These are phyloP conservation scores for Rhingia campestris DNA, from an alignment of 2,888 invertebrate genomes.

Conservation along the genomic window DNA sequence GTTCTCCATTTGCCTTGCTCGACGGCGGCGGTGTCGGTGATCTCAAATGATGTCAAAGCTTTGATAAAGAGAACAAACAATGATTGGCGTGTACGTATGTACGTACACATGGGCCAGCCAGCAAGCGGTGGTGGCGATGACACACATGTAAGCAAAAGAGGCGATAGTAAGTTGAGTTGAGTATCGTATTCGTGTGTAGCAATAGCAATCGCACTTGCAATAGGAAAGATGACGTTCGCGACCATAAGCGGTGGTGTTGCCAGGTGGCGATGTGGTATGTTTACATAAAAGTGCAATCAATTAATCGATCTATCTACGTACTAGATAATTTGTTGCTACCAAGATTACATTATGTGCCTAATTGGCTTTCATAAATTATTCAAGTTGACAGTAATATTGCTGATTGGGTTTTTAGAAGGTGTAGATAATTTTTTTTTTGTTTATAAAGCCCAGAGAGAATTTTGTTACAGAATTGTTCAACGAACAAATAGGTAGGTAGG, in stretches of 20 bases:
- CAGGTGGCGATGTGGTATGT: slow-evolving; percentile 8
- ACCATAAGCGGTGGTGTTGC: slow-evolving; percentile 20
- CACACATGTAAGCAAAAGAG: slow-evolving; percentile 34
- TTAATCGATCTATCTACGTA: slow-evolving; percentile 3
- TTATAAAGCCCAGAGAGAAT: too few relatives aligned
- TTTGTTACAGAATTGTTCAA: too few relatives aligned
- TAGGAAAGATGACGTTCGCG: neutral
- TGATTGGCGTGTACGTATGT: slow-evolving; percentile 45
- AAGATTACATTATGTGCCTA: neutral
- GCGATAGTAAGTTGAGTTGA: slow-evolving; percentile 48
- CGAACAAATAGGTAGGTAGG: too few relatives aligned
- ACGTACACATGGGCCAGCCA: slow-evolving; percentile 34
- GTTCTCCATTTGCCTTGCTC: slow-evolving; percentile 20
- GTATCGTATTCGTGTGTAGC: neutral
- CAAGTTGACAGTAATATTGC: neutral
- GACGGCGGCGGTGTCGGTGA: slow-evolving; percentile 67
- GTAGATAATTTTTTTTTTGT: too few relatives aligned
- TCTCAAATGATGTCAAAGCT: slow-evolving; percentile 75
- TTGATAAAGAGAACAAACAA: slow-evolving; percentile 72
- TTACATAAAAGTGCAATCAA: slow-evolving; percentile 15
- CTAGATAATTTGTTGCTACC: neutral
- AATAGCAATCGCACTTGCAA: slow-evolving; percentile 5
- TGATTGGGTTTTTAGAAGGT: neutral
- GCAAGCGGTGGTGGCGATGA: slow-evolving; percentile 24
- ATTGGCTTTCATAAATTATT: neutral